These are phyloP conservation scores for Pyrgus malvae DNA, from an alignment of 2,888 invertebrate genomes.

Conservation along the genomic window DNA sequence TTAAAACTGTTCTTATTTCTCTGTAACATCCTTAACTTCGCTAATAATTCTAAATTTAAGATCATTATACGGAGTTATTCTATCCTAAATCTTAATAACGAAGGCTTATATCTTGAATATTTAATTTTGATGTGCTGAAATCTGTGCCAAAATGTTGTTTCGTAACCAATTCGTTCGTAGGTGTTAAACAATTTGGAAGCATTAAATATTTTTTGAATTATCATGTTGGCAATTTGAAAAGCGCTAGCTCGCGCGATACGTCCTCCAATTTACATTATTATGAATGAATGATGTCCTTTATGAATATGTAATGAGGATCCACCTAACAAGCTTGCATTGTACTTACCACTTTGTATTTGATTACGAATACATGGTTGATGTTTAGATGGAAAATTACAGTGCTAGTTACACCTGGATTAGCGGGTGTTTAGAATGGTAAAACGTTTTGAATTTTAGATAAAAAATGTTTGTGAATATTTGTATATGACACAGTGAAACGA, in stretches of 20 bases:
- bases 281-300: constrained; percentile 18
- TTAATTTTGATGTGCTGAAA: not conserved
- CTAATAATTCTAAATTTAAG: not conserved
- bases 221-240: constrained; percentile 13
- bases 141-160: not conserved
- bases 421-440: too few species aligned
- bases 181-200: not conserved
- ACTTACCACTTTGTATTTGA: constrained; percentile 3
- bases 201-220: not conserved
- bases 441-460: too few species aligned
- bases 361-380: not conserved
- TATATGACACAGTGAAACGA: too few species aligned
- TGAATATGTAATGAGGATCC: constrained; percentile 15
- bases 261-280: constrained; percentile 20
- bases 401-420: too few species aligned
- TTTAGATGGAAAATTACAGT: too few species aligned
- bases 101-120: not conserved
- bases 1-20: too few species aligned
- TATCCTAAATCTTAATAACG: not conserved
- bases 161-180: not conserved
- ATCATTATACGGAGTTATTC: not conserved
- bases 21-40: not conserved
- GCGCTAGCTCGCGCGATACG: constrained; percentile 5
- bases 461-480: too few species aligned
- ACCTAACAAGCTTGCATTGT: constrained; percentile 8